Percentiles rank a stretch among this genome's conserved stretches.
Conservation (phyloP, 37 sponge, comb jelly and placozoan species). For the Cliona cf. orientalis region DNA sequence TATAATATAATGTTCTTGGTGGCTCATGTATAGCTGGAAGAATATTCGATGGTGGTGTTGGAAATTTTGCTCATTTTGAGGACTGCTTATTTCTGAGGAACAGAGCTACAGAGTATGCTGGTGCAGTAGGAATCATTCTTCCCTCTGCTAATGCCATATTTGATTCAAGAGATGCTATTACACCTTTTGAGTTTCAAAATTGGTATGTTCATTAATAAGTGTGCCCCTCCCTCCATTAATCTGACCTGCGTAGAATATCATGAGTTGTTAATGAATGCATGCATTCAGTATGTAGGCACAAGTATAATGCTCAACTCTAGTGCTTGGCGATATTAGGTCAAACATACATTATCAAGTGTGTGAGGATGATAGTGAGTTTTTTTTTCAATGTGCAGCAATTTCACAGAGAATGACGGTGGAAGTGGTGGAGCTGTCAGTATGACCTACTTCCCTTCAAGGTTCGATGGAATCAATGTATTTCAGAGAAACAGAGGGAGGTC, state of each 20-base stretch:
- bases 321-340: too few relatives aligned
- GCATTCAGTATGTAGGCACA: too few relatives aligned
- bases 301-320: too few relatives aligned
- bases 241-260: background rate
- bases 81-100: conserved; percentile 32
- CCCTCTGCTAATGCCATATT: background rate
- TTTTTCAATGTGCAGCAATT: conserved; percentile 1
- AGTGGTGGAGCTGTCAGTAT: conserved; percentile 7
- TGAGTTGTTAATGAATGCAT: too few relatives aligned
- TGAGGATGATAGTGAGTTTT: background rate
- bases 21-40: background rate
- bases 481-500: conserved; percentile 8
- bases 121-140: conserved; percentile 17
- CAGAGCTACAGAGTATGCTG: conserved; percentile 13
- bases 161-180: background rate
- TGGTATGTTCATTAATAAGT: background rate
- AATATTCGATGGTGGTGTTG: background rate
- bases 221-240: background rate
- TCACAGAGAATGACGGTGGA: conserved; percentile 13
- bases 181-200: conserved; percentile 1
- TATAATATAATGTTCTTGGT: background rate
- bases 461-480: conserved; percentile 30
- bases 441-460: conserved; percentile 2
- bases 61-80: conserved; percentile 17
- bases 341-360: background rate